These are phyloP conservation scores for Grammomys surdaster DNA, from an alignment of 2,113 vertebrate species.

Conservation along the genomic window DNA sequence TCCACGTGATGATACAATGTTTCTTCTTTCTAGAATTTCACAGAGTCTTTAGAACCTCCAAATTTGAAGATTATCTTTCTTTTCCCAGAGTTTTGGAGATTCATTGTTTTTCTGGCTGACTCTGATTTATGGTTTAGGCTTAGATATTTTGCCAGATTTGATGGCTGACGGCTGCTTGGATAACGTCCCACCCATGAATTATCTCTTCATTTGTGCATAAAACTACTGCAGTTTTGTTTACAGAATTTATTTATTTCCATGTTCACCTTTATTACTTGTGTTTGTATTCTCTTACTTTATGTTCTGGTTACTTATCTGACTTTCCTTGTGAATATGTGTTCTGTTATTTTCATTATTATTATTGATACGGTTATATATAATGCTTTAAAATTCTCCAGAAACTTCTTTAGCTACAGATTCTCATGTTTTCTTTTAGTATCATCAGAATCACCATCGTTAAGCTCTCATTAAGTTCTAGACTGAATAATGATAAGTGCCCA, in stretches of 20 bases:
- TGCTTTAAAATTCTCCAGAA: background rate
- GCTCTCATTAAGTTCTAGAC: background rate
- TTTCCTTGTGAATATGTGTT: slow-evolving; percentile 7
- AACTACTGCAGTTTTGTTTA: background rate
- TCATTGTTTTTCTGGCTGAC: background rate
- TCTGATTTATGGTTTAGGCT: background rate
- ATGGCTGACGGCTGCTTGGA: background rate
- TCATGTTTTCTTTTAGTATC: background rate
- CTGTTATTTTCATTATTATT: background rate
- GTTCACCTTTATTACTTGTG: background rate
- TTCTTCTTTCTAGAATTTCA: background rate
- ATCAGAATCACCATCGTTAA: background rate
- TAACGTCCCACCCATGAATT: background rate
- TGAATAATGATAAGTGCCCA: background rate
- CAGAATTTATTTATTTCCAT: background rate
- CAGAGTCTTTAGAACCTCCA: background rate
- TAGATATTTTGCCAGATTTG: background rate
- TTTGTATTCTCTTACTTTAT: background rate
- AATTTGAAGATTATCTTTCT: background rate
- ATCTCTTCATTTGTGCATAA: background rate
- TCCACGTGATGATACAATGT: background rate
- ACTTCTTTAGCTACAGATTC: background rate
- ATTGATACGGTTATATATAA: background rate
- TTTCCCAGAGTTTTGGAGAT: background rate
- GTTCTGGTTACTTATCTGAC: background rate